Base-by-base conservation (phyloP, 1,140 invertebrate species). In the Ips nitidus region DNA sequence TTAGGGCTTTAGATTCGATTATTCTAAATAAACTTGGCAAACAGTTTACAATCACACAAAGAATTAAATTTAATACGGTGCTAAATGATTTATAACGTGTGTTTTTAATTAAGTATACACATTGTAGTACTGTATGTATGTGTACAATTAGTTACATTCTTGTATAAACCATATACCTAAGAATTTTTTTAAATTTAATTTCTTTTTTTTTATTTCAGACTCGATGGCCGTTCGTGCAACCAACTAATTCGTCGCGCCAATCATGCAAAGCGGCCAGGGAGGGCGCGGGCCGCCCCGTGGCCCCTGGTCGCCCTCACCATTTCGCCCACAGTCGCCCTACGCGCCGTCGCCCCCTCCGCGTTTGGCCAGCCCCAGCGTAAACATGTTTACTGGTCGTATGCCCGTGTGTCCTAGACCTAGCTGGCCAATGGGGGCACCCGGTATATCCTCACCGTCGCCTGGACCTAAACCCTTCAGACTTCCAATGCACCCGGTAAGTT, bases 301-400 rank as follows among this genome's bases (percentile, higher is more conserved):
- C 71, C 73, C 76, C 42, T 78, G 77, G 77, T 81, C 77, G 52
- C 79, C 83, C 75, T 68, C 80, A 65, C 74, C 86, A 68, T 88
- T 86, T 77, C 84, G 87, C 50, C 86, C 87, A 7, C 83, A 85
- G 2, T 88, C 87, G 47, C 87, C 87, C 68, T 89, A 87, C 84
- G 84, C 84, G 2, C 84, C 83, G 67, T 87, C 87, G 1, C 87
- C 87, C 7, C 87, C 87, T 2, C 86, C 86, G 6, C 84, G 88
- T 50, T 80, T 88, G 37, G 81, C 82, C 40, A 81, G 81, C 41
- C 79, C 78, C 36, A 76, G 70, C 5, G 71, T 71, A 53, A 75
- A 76, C 58, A 78, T 76, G 77, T 82, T 78, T 72, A 81, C 66
- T 73, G 79, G 73, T 66, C 80, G 84, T 65, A 73, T 82, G 81